Evolutionary conservation across 2,113 vertebrate species (phyloP).

Genomic region (Neogale vison): DNA sequence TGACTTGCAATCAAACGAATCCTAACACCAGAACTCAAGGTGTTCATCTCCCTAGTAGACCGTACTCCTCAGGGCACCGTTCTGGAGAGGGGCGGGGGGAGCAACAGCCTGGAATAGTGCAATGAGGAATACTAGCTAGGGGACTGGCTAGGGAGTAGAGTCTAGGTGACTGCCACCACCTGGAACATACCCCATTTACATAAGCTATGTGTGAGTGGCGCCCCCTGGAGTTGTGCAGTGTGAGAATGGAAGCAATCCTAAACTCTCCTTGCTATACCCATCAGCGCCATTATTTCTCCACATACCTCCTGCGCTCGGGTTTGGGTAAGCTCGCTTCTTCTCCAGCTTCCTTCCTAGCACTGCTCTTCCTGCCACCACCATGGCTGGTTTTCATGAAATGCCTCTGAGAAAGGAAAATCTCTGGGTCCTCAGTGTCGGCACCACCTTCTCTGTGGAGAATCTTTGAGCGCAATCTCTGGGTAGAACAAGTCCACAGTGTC

Average conservation of each 20-base stretch:
- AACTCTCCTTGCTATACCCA: not conserved
- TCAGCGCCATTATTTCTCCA: too few relatives aligned
- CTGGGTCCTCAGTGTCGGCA: not conserved
- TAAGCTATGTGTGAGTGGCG: not conserved
- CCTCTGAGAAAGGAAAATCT: too few relatives aligned
- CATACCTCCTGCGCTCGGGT: not conserved
- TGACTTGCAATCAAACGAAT: not conserved
- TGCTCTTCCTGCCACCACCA: not conserved
- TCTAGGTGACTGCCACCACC: not conserved
- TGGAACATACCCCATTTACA: not conserved
- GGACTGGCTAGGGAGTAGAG: not conserved
- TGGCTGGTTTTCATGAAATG: not conserved
- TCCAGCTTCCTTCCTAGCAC: not conserved
- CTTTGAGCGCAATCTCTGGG: not conserved
- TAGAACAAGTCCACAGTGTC: not conserved
- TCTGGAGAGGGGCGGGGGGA: not conserved
- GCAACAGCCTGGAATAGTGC: not conserved
- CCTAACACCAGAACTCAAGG: not conserved
- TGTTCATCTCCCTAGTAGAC: not conserved
- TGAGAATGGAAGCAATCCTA: not conserved
- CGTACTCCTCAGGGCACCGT: not conserved
- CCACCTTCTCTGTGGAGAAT: not conserved
- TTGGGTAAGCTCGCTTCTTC: not conserved
- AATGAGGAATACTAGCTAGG: not conserved
- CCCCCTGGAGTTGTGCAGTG: not conserved